phyloP scores from a whole-genome alignment of 2,797 vertebrate species.

The Gambusia yucatana region DNA sequence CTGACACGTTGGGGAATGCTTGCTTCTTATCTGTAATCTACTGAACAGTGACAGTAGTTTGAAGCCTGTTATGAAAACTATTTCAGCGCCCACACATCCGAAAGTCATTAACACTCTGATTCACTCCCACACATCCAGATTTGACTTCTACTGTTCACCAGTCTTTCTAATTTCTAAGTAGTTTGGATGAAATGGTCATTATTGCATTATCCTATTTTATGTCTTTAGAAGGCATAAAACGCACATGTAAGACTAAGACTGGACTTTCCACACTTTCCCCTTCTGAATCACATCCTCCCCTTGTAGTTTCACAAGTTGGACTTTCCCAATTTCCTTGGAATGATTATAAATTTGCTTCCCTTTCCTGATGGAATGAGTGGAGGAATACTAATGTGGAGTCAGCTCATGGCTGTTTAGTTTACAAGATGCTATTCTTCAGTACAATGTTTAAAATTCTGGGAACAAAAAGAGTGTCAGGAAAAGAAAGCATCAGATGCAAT shows the following conservation, averaged over 20 bases:
- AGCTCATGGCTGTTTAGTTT: not conserved
- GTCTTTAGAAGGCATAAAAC: not conserved
- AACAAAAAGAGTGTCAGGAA: not conserved
- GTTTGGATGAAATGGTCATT: not conserved
- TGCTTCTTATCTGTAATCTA: not conserved
- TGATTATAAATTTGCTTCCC: rapidly evolving
- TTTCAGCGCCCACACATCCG: not conserved
- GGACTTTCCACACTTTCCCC: constrained; percentile 40
- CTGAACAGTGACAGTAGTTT: not conserved
- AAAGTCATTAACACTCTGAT: not conserved
- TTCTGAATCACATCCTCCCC: constrained; percentile 36
- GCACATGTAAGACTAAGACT: constrained; percentile 21
- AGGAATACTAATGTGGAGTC: not conserved
- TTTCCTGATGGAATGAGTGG: not conserved
- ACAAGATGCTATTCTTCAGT: not conserved
- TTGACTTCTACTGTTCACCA: not conserved
- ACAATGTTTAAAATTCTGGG: constrained; percentile 1
- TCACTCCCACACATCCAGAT: not conserved
- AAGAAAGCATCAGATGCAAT: constrained; percentile 8
- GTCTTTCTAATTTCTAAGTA: not conserved
- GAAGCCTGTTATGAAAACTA: not conserved
- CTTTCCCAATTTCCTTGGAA: constrained; percentile 10
- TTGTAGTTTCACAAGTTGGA: not conserved
- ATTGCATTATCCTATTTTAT: not conserved
- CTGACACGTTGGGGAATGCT: not conserved